phyloP scores from a whole-genome alignment of 2,888 invertebrate species.

The Cosmia trapezina region DNA sequence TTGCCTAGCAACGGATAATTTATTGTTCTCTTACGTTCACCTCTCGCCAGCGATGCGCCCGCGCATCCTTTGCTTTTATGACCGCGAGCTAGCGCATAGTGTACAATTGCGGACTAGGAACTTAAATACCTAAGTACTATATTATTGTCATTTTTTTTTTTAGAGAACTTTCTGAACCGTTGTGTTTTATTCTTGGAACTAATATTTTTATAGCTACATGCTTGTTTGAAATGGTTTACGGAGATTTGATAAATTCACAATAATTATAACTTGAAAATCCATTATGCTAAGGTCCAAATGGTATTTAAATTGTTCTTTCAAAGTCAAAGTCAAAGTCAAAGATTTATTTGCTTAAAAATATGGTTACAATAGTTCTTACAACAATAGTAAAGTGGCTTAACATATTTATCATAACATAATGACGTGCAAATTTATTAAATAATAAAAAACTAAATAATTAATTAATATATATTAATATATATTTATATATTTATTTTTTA shows the following conservation, averaged over 20 bases:
- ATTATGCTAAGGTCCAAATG: neutral
- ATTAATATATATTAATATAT: too few relatives aligned
- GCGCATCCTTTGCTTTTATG: conserved; percentile 69
- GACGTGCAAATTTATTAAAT: too few relatives aligned
- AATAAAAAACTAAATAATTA: too few relatives aligned
- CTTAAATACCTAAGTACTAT: neutral
- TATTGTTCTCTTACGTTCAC: conserved; percentile 70
- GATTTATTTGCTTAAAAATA: too few relatives aligned
- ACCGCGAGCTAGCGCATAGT: conserved; percentile 60
- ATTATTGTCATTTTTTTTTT: conserved; percentile 2
- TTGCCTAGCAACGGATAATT: conserved; percentile 68
- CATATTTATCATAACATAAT: too few relatives aligned
- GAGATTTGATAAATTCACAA: neutral
- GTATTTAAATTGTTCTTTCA: too few relatives aligned
- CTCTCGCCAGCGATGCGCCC: conserved; percentile 62
- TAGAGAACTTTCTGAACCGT: neutral
- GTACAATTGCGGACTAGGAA: conserved; percentile 49
- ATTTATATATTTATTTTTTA: too few relatives aligned
- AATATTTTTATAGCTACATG: neutral
- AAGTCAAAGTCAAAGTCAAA: too few relatives aligned
- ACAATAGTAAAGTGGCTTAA: too few relatives aligned
- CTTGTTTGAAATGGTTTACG: neutral
- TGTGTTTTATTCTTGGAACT: neutral
- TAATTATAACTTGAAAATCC: neutral
- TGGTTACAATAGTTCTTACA: too few relatives aligned